Conservation (phyloP, 2,888 invertebrate species). For the Yponomeuta sedellus region DNA sequence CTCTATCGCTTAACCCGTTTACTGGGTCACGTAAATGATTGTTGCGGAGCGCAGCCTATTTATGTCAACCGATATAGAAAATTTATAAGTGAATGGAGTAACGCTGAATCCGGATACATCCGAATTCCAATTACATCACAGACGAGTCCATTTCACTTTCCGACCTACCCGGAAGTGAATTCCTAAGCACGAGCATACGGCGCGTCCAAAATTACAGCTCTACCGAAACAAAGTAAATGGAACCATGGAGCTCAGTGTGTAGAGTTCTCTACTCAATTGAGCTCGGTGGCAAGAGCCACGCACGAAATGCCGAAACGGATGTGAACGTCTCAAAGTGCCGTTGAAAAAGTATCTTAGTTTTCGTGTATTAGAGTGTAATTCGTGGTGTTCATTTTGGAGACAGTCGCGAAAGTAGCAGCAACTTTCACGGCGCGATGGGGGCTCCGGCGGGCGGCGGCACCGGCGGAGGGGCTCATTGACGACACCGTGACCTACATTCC, state of each 20-base stretch:
- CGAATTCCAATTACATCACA: slow-evolving; percentile 76
- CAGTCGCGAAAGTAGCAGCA: slow-evolving; percentile 73
- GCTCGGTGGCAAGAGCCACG: slow-evolving; percentile 35
- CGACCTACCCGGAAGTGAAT: slow-evolving; percentile 77
- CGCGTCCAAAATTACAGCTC: slow-evolving; percentile 54
- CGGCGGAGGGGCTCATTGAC: slow-evolving; percentile 72
- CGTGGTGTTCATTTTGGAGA: slow-evolving; percentile 43
- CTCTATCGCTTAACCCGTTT: slow-evolving; percentile 47
- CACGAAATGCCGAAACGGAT: slow-evolving; percentile 70
- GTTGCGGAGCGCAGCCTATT: slow-evolving; percentile 49
- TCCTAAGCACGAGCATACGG: slow-evolving; percentile 74
- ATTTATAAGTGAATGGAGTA: slow-evolving; percentile 72
- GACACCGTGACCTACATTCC: slow-evolving; percentile 75
- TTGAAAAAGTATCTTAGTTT: slow-evolving; percentile 63
- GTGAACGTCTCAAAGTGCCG: slow-evolving; percentile 55
- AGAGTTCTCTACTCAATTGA: slow-evolving; percentile 35
- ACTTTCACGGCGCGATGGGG: slow-evolving; percentile 67
- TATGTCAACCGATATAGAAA: slow-evolving; percentile 70
- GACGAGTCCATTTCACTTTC: slow-evolving; percentile 76
- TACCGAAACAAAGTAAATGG: slow-evolving; percentile 35
- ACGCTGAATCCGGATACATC: slow-evolving; percentile 73
- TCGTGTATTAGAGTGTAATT: slow-evolving; percentile 60
- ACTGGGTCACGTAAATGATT: slow-evolving; percentile 46
- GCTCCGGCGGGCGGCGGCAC: slow-evolving; percentile 62
- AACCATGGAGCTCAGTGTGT: slow-evolving; percentile 38